These are phyloP conservation scores for Lates calcarifer DNA, from an alignment of 2,113 vertebrate species.

Conservation along the genomic window DNA sequence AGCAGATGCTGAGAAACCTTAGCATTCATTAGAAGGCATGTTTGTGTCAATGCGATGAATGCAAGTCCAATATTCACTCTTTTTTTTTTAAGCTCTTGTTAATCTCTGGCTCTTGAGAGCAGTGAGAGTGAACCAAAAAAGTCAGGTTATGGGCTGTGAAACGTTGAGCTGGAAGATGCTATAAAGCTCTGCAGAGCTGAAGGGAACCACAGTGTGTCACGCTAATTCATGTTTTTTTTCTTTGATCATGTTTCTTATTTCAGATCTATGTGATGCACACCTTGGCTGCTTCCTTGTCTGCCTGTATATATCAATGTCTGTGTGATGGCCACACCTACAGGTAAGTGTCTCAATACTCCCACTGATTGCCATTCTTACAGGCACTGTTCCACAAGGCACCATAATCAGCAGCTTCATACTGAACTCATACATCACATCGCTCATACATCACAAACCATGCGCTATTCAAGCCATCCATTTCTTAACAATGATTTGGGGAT, in stretches of 20 bases:
- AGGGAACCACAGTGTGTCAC: neutral
- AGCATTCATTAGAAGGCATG: neutral
- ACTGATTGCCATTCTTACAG: neutral
- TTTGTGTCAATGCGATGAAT: neutral
- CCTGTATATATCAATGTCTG: conserved; percentile 98
- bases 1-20: neutral
- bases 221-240: neutral
- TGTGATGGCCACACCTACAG: conserved; percentile 95
- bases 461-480: neutral
- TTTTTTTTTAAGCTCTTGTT: neutral
- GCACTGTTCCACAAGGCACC: neutral
- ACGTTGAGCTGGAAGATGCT: neutral
- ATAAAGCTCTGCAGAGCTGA: neutral
- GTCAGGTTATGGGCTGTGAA: neutral
- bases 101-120: neutral
- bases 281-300: conserved; percentile 95
- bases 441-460: neutral
- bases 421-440: conserved; percentile 3
- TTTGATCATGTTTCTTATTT: conserved; percentile 28
- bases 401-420: conserved; percentile 4
- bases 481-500: neutral
- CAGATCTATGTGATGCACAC: conserved; percentile 97
- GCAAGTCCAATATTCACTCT: neutral
- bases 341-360: conserved; percentile 78
- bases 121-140: neutral